Evolutionary conservation across 64 coral and sea anemone genomes (phyloP), one percentile per base, ranked within the genome.

Genomic region (Porites australiensis): DNA sequence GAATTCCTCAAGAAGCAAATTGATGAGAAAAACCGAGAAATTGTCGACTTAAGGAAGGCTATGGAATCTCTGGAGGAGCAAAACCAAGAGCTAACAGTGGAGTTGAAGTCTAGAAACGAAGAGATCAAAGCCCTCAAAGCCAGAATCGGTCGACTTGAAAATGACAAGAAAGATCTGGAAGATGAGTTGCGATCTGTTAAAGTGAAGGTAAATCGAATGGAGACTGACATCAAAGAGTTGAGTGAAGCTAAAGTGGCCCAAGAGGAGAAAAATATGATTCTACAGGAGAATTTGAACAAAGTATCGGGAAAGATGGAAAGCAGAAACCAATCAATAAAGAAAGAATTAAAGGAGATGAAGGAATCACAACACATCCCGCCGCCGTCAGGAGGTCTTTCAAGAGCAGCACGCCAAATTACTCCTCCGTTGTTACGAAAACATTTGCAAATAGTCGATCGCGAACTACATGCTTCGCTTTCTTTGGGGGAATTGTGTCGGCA

Each of bases 401-500:
- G 72, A 64, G 54, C 47, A 64, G 50, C 10, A 68, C 58, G 66
- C 8, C 76, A 81, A 58, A 80, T 69, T 8, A 67, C 6, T 58
- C 61, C 50, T 37, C 27, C 44, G 12, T 50, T 37, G 27, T 70
- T 72, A 65, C 64, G 50, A 53, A 18, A 50, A 10, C 75, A 81
- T 55, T 14, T 68, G 51, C 76, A 81, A 4, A 9, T 53, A 72
- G 76, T 77, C 13, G 68, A 58, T 70, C 52, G 52, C 8, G 64
- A 83, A 19, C 19, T 83, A 37, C 81, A 67, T 6, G 89, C 77
- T 14, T 82, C 69, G 10, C 27, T 79, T 21, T 18, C 65, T 21
- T 44, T 90, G 20, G 89, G 89, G 73, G 89, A 90, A 58, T 8
- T 90, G 64, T 90, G 65, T 50, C 51, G 48, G 1, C 89, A 90